Conservation (phyloP, 2,113 vertebrate genomes). For the Hiodon tergisus region DNA sequence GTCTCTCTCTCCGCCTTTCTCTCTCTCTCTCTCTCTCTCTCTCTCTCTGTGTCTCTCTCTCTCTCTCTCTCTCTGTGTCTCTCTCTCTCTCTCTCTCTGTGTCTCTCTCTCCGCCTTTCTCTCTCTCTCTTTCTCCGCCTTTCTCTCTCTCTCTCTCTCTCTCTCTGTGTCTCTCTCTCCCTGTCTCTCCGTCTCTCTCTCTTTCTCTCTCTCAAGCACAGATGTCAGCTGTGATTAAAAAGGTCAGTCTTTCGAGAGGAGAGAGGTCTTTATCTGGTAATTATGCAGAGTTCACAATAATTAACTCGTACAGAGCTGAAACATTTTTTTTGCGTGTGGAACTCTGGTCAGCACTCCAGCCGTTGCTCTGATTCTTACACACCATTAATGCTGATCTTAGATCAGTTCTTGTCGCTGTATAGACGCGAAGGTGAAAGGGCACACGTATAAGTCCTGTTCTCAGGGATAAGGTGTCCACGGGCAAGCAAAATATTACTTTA, state of each 20-base stretch:
- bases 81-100: background rate
- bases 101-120: background rate
- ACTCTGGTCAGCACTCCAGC: background rate
- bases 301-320: slow-evolving; percentile 15
- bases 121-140: background rate
- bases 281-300: slow-evolving; percentile 9
- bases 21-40: too few species aligned
- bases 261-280: slow-evolving; percentile 13
- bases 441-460: background rate
- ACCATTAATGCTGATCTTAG: background rate
- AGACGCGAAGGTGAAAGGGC: too few species aligned
- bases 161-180: background rate
- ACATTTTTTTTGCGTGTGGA: slow-evolving; percentile 1
- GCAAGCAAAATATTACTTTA: too few species aligned
- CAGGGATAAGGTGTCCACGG: too few species aligned
- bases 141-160: background rate
- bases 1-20: too few species aligned
- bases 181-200: background rate
- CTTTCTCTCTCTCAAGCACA: background rate
- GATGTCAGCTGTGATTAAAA: background rate
- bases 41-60: too few species aligned
- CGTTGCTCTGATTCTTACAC: background rate
- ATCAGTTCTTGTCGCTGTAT: background rate
- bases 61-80: background rate
- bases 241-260: slow-evolving; percentile 19